Conservation (phyloP, 2,113 vertebrate species). For the Equus przewalskii region DNA sequence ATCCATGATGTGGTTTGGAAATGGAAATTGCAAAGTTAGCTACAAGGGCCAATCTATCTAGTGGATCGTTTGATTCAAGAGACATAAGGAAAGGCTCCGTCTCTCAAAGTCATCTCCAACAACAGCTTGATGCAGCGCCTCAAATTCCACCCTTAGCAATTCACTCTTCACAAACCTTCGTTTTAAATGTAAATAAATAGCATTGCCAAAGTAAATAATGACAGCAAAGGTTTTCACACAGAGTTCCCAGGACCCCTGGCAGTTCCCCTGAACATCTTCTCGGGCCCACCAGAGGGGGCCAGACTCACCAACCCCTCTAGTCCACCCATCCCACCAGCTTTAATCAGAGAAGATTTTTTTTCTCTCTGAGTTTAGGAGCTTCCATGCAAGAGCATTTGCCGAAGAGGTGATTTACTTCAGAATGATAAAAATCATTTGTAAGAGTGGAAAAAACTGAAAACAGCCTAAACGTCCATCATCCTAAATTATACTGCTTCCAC, state of each 20-base stretch:
- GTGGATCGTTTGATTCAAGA: not conserved
- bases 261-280: not conserved
- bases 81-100: not conserved
- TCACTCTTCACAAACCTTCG: not conserved
- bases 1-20: not conserved
- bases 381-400: not conserved
- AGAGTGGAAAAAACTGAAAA: not conserved
- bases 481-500: slow-evolving; percentile 5
- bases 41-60: not conserved
- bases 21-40: not conserved
- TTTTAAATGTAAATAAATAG: slow-evolving; percentile 42
- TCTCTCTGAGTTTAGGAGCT: not conserved
- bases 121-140: not conserved
- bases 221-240: not conserved
- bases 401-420: not conserved
- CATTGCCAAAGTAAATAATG: slow-evolving; percentile 44
- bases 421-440: slow-evolving; percentile 59
- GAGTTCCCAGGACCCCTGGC: not conserved
- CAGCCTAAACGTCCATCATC: slow-evolving; percentile 31
- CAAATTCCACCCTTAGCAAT: not conserved
- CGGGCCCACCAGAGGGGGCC: not conserved
- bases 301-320: not conserved
- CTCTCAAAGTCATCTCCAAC: not conserved
- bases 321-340: not conserved
- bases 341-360: not conserved